A percentile compares a stretch with the other conserved stretches of the same genome.
Conservation (phyloP, 1,140 invertebrate species). For the Drosophila sechellia region DNA sequence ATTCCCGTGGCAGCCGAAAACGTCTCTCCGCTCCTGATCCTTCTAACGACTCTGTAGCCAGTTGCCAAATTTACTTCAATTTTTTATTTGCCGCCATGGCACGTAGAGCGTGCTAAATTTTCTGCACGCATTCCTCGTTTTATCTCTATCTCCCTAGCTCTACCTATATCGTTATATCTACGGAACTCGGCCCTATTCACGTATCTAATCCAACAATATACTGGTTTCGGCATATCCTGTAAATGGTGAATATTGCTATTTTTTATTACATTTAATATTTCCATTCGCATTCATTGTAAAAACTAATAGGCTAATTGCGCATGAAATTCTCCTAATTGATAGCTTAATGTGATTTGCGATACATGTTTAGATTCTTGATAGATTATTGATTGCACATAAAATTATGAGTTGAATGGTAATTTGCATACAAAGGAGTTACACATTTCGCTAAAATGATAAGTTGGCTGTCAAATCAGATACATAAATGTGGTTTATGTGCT, state of each 20-base stretch:
- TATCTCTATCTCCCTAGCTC: conserved; percentile 9
- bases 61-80: conserved; percentile 82
- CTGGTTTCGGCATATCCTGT: conserved; percentile 10
- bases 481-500: not conserved
- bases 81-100: conserved; percentile 72
- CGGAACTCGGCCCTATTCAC: not conserved
- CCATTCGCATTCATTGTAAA: not conserved
- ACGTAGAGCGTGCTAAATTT: conserved; percentile 79
- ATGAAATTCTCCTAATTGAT: conserved; percentile 1
- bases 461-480: not conserved
- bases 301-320: not conserved
- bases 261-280: conserved; percentile 2
- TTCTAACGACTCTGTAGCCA: conserved; percentile 55
- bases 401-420: not conserved
- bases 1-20: conserved; percentile 10
- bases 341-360: conserved; percentile 5
- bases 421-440: not conserved
- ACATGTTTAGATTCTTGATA: conserved; percentile 7
- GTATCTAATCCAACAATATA: not conserved
- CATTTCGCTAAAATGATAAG: too few species aligned
- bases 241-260: not conserved
- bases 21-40: conserved; percentile 1
- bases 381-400: not conserved
- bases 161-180: conserved; percentile 1
- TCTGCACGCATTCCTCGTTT: conserved; percentile 69